Percentiles rank a stretch among this genome's conserved stretches.
Conservation (phyloP, 35 echinoderm and acorn worm species). For the Lytechinus variegatus region DNA sequence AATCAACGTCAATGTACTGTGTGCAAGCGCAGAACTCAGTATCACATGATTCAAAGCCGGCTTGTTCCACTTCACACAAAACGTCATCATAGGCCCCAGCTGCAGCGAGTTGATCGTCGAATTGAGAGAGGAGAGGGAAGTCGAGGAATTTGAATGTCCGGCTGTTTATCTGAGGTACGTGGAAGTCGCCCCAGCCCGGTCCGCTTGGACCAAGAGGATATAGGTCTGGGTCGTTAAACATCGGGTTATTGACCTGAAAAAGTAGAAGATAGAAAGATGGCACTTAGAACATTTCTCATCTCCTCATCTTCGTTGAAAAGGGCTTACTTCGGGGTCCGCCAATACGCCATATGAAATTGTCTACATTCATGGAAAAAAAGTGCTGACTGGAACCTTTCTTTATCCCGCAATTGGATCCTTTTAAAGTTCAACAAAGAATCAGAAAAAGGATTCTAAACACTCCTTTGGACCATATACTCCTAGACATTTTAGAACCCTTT, state of each 20-base stretch:
- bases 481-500: no score
- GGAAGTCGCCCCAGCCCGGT: not conserved
- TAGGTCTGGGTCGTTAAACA: not conserved
- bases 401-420: no score
- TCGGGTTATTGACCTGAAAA: not conserved
- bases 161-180: not conserved
- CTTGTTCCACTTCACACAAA: not conserved
- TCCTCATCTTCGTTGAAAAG: no score
- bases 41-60: not conserved
- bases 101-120: not conserved
- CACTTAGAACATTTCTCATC: no score
- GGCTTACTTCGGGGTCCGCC: no score
- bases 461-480: no score
- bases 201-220: not conserved
- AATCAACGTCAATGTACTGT: not conserved
- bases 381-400: no score
- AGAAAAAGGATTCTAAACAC: no score
- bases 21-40: conserved; percentile 11
- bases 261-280: not conserved
- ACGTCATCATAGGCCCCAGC: not conserved
- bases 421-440: no score
- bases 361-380: no score
- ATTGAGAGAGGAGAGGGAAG: not conserved
- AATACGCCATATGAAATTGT: no score
- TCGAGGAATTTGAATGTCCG: not conserved